phyloP scores from a whole-genome alignment of 2,113 vertebrate genomes.

The Melanostigma gelatinosum region DNA sequence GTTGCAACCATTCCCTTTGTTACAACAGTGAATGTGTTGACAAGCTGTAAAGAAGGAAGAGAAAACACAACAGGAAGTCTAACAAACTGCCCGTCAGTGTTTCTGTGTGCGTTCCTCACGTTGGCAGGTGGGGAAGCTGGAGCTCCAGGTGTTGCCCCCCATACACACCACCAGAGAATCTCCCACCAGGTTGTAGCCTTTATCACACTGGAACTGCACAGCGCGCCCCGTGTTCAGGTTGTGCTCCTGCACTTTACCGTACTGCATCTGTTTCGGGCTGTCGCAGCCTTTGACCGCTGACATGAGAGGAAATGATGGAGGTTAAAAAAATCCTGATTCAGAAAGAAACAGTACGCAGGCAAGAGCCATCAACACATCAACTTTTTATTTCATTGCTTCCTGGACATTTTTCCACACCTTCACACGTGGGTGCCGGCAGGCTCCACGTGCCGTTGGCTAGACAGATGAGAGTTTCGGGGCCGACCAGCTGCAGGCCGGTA shows the following conservation, averaged over 20 bases:
- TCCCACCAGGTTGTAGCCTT: conserved; percentile 89
- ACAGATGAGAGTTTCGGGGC: conserved; percentile 84
- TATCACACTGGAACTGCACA: conserved; percentile 87
- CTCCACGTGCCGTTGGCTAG: conserved; percentile 90
- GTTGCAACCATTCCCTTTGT: not conserved
- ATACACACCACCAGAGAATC: conserved; percentile 85
- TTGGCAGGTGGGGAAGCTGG: conserved; percentile 88
- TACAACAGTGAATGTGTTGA: not conserved
- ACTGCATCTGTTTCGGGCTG: conserved; percentile 78
- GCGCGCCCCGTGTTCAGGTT: conserved; percentile 84
- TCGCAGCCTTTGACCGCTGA: conserved; percentile 80
- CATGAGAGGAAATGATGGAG: not conserved
- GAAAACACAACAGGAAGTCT: not conserved
- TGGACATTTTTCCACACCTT: conserved; percentile 62
- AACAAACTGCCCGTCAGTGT: not conserved
- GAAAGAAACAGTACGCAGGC: not conserved
- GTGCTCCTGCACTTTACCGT: conserved; percentile 87
- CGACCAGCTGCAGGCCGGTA: conserved; percentile 87
- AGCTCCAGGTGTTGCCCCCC: conserved; percentile 88
- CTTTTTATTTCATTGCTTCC: not conserved
- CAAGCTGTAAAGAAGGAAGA: not conserved
- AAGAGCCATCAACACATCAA: not conserved
- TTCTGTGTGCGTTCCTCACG: conserved; percentile 82
- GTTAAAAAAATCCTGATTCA: not conserved
- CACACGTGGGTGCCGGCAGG: conserved; percentile 87